Evolutionary conservation across 2,113 vertebrate genomes (phyloP), one percentile per base, ranked within the genome.

Genomic region (Corythornis vintsioides): DNA sequence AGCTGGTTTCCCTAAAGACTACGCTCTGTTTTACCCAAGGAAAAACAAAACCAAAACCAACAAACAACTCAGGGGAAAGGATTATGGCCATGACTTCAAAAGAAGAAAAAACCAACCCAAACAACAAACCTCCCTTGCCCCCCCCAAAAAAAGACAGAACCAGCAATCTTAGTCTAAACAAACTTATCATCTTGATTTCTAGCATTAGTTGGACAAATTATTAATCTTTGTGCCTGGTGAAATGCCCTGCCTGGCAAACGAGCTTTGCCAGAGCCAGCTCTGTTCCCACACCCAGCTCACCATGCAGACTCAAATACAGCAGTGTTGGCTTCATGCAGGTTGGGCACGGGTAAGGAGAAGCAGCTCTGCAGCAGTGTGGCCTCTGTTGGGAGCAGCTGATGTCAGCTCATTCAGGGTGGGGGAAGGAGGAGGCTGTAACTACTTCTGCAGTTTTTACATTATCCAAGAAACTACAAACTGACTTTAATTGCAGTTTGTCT

Each of bases 401-500:
- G 65, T 74, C 69, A 57, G 73, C 50, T 90, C 65, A 64, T 56
- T 77, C 59, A 55, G 48, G 19, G 53, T 56, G 3, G 2, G 13
- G 31, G 56, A 63, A 71, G 55, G 67, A 50, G 40, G 63, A 71
- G 57, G 22, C 43, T 88, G 38, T 59, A 80, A 86, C 48, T 83
- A 28, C 57, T 83, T 90, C 80, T 88, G 38, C 52, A 47, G 42
- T 56, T 75, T 84, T 88, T 43, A 86, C 71, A 67, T 52, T 77
- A 67, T 43, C 48, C 77, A 92, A 83, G 73, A 93, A 93, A 71
- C 61, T 86, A 88, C 72, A 77, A 52, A 74, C 71, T 81, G 10
- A 77, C 52, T 94, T 71, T 74, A 90, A 90, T 52, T 90, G 80
- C 76, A 92, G 76, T 93, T 95, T 76, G 86, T 83, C 90, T 86